Conservation (phyloP, 1,140 invertebrate genomes). For the Atta texana region DNA sequence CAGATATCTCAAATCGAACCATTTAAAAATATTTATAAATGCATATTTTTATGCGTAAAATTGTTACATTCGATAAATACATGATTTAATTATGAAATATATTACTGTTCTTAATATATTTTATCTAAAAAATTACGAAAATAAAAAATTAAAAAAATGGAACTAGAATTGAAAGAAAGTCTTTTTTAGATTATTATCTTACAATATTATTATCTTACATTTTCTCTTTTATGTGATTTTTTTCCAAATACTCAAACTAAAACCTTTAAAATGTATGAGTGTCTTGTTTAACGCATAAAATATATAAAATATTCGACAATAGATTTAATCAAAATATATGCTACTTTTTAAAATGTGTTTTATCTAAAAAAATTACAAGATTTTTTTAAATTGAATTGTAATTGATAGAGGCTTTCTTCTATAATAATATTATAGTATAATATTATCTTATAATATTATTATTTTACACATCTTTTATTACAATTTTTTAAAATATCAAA, state of each 20-base stretch:
- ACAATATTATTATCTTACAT: not conserved
- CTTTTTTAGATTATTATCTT: not conserved
- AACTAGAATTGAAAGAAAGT: not conserved
- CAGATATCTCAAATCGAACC: not conserved
- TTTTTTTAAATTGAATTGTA: not conserved
- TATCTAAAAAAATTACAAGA: not conserved
- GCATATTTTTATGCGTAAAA: not conserved
- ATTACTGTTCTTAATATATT: not conserved
- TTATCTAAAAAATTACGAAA: not conserved
- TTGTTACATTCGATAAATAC: not conserved
- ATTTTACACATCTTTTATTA: not conserved
- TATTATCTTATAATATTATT: not conserved
- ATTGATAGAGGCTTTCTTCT: not conserved
- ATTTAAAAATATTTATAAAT: not conserved
- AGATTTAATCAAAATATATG: not conserved
- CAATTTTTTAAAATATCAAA: not conserved
- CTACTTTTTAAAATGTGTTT: not conserved
- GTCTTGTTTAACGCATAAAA: no score
- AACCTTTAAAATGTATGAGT: no score
- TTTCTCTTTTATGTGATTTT: no score
- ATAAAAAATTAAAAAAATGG: not conserved
- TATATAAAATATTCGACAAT: not conserved
- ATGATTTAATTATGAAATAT: not conserved
- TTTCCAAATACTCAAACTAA: no score
- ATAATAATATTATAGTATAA: not conserved